Evolutionary conservation across 2,113 vertebrate species (phyloP).

Genomic region (Cathartes aura): DNA sequence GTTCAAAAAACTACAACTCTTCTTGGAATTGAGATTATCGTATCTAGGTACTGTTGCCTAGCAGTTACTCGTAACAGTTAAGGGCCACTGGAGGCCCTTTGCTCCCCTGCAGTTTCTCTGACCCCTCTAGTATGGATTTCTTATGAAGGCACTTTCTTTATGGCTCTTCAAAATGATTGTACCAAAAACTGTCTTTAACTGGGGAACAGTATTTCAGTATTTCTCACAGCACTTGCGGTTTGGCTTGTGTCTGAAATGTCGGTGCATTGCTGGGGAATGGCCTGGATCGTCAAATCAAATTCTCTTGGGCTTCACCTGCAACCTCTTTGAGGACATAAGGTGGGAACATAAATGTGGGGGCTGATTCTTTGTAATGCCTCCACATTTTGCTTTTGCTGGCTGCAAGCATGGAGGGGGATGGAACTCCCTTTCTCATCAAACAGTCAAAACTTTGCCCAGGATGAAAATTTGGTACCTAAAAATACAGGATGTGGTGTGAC

Average conservation of each 20-base stretch:
- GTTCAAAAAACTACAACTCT: neutral
- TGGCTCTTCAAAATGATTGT: neutral
- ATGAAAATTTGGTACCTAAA: neutral
- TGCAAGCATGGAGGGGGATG: neutral
- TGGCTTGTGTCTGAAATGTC: neutral
- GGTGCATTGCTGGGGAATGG: neutral
- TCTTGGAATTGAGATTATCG: neutral
- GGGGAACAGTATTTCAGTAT: neutral
- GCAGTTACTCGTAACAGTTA: neutral
- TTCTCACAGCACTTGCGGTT: neutral
- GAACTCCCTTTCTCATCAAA: neutral
- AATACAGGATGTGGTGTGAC: neutral
- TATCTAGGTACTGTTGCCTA: neutral
- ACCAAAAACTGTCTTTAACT: neutral
- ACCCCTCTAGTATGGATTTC: neutral
- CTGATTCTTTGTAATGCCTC: neutral
- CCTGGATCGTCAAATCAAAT: neutral
- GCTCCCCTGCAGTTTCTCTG: neutral
- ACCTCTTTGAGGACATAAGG: neutral
- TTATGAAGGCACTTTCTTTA: neutral
- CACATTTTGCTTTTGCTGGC: neutral
- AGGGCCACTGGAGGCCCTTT: neutral
- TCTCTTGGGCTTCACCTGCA: neutral
- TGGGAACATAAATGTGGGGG: accelerated
- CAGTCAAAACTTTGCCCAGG: neutral